Evolutionary conservation across 2,888 invertebrate genomes (phyloP), one percentile per base, ranked within the genome.

Genomic region (Rhamphomyia laevipes): DNA sequence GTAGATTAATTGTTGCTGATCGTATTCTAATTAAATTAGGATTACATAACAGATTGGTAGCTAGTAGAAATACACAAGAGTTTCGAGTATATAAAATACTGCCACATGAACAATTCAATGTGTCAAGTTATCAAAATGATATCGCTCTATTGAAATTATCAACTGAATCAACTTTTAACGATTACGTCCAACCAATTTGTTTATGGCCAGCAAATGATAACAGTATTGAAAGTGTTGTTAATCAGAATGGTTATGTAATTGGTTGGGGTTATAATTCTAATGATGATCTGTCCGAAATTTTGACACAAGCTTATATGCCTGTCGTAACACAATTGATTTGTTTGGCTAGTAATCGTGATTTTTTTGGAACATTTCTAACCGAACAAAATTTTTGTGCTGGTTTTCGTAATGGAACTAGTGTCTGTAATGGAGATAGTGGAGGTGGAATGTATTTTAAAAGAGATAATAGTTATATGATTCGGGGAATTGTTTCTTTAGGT

Each of bases 351-450:
- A 54, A 55, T 51, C 51, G 51, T 15, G 43, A 43, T 5, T 51
- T 56, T 38, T 55, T 53, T 21, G 53, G 53, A 5, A 13, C 35
- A 2, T 50, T 49, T 15, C 17, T 56, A 10, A 38, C 48, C 1
- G 51, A 51, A 23, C 38, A 15, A 16, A 55, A 51, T 40, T 56
- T 35, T 40, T 56, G 56, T 50, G 56, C 54, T 4, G 56, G 56
- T n/a, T 54, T 45, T 47, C 40, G 52, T 30, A 56, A 56, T 45
- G 56, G 56, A 15, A 73, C 67, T 5, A 74, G 74, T 48, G 72
- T 72, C 5, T 76, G 76, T 53, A 74, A 74, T 38, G 75, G 74
- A 1, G 75, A 75, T 53, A 74, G 75, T 46, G 76, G 76, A 1
- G 73, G 74, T 40, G 75, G 73, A 1, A 67, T 74, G 54, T 55